These are phyloP conservation scores for Speoplatyrhinus poulsoni DNA, from an alignment of 2,113 vertebrate genomes.

Conservation along the genomic window DNA sequence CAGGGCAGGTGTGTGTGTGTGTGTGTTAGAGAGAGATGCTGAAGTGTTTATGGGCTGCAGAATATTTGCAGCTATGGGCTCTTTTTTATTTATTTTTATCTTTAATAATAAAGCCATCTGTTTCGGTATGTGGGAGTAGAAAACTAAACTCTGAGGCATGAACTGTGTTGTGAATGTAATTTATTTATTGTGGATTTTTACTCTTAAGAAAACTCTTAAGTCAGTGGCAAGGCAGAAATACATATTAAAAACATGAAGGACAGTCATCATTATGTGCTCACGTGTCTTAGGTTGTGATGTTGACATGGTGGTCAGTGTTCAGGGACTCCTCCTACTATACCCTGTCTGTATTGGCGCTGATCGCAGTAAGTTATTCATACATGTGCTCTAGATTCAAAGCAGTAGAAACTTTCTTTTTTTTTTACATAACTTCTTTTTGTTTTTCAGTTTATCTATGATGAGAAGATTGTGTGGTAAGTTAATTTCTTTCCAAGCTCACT, in stretches of 20 bases:
- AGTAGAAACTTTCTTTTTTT: rapidly evolving
- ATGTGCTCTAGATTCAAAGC: not conserved
- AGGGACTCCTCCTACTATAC: constrained; percentile 94
- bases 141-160: constrained; percentile 5
- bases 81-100: constrained; percentile 13
- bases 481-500: constrained; percentile 25
- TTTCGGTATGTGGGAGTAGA: constrained; percentile 3
- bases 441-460: constrained; percentile 94
- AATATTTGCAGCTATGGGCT: constrained; percentile 29
- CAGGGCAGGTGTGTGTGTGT: constrained; percentile 87
- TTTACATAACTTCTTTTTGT: not conserved
- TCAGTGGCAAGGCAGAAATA: not conserved
- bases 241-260: not conserved
- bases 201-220: not conserved
- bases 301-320: constrained; percentile 94
- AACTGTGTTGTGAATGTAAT: constrained; percentile 3
- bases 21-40: not conserved
- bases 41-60: constrained; percentile 36
- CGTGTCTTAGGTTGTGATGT: constrained; percentile 83
- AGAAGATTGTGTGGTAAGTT: constrained; percentile 94
- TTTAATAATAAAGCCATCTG: constrained; percentile 41
- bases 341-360: constrained; percentile 87
- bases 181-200: no score
- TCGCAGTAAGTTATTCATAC: constrained; percentile 82
- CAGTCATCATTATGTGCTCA: not conserved